Base-by-base conservation (phyloP, 2,797 vertebrate species). In the Oophaga sylvatica region DNA sequence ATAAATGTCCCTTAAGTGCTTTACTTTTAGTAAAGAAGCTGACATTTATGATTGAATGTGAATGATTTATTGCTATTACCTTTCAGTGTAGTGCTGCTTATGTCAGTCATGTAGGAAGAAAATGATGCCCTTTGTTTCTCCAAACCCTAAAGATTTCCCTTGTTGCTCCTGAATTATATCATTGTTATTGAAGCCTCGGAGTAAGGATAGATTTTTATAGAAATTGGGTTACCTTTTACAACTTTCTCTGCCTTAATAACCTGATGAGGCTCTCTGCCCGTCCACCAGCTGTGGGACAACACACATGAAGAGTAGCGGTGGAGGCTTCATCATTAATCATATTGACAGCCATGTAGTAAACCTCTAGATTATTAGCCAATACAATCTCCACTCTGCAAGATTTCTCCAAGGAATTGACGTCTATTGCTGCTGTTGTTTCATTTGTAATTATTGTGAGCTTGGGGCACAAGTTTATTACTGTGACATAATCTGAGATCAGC, bases 301-400 rank as follows among this genome's bases (percentile, higher is more conserved):
- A 81, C 35, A 1, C n/a, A 81, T 56, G 15, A 45, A 45, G 79
- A 35, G 56, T 79, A 29, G 13, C 41, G 17, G 35, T 62, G 29
- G 26, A 11, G 41, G 45, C 5, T 5, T n/a, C 41, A 53, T 19
- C 41, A 68, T 81, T 67, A 67, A 81, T 81, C 80, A 81, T 53
- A 29, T 67, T 26, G 62, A 65, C 80, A 16, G 60, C 31, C 22
- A 17, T 17, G 16, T 53, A 67, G 63, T 65, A 65, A 75, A 77
- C 48, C 80, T 65, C n/a, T 53, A n/a, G 20, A 53, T 48, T 81
- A 45, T 65, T 63, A 17, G 41, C 22, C 2, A 17, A 26, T n/a
- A 81, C 12, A 22, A 26, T 22, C 80, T 88, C 88, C 35, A 71
- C 92, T 56, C 31, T 90, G 71, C 73, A 48, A 22, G n/a, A 77